Base-by-base conservation (phyloP, 2,113 vertebrate species). In the Brienomyrus brachyistius region DNA sequence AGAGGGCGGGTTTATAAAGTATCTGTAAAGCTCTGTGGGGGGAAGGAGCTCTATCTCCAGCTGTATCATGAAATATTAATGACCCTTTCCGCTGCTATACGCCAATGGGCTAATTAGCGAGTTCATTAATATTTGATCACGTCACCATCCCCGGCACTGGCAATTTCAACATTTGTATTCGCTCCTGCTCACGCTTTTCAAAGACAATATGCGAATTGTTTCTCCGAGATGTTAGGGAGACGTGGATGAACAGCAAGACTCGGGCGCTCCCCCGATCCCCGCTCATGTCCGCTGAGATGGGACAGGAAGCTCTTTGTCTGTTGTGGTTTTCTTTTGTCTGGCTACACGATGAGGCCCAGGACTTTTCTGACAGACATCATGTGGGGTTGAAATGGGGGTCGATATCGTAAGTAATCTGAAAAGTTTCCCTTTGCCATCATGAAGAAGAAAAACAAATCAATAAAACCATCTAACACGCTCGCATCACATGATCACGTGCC, bases 61-160 rank as follows among this genome's bases (percentile, higher is more conserved):
- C 88, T 91, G 91, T 88, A 52, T 89, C 56, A 88, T 92, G 62
- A 91, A 93, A 92, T 89, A 91, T 91, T 88, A 90, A 93, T 91
- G 87, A 56, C 11, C 35, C 86, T 90, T 83, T 88, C 89, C 35
- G 52, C 88, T 52, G 86, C 91, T 92, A 83, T 80, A 88, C 84
- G 23, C 87, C 90, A 88, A 89, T 84, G 87, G 54, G 40, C 89
- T 89, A 90, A 92, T 91, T 91, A 92, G 87, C 21, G 56, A 15
- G 19, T 54, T 90, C 86, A 87, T 90, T 92, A 92, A 91, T 91
- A 90, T 91, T 91, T 89, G 56, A 90, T 86, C n/a, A 40, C 13
- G 43, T 52, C 77, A 90, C 91, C 85, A 77, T 91, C 91, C 62
- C 43, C 82, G 85, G 91, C 84, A 27, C 89, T 82, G 59, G 31